Evolutionary conservation across 2,797 vertebrate genomes (phyloP).

Genomic region (Helostoma temminkii): DNA sequence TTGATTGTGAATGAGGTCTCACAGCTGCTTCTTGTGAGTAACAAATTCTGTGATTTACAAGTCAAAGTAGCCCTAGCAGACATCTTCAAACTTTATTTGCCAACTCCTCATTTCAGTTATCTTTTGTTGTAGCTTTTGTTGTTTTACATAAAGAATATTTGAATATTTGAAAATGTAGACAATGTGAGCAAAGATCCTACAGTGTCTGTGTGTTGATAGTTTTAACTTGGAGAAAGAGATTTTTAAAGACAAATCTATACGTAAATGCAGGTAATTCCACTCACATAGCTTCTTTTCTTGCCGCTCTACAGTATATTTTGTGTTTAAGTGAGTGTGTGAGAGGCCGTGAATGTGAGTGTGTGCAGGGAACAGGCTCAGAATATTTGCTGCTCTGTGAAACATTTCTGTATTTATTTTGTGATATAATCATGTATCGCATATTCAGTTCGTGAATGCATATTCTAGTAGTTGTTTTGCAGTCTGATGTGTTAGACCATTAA

Average conservation of each 20-base stretch:
- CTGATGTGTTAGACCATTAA: constrained; percentile 41
- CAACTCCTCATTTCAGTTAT: neutral
- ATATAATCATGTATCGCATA: constrained; percentile 50
- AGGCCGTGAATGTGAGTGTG: constrained; percentile 16
- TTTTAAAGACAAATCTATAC: neutral
- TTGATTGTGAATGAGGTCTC: no score
- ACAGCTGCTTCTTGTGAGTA: neutral
- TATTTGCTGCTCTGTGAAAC: constrained; percentile 60
- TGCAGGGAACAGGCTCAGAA: constrained; percentile 46
- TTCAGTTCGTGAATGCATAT: constrained; percentile 51
- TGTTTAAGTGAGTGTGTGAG: constrained; percentile 29
- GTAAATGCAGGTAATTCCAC: neutral
- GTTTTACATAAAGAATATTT: neutral
- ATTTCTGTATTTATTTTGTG: constrained; percentile 82
- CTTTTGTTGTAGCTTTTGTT: neutral
- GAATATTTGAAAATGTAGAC: neutral
- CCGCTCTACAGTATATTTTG: constrained; percentile 21
- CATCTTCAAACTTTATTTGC: neutral
- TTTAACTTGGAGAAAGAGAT: neutral
- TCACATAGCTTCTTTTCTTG: neutral
- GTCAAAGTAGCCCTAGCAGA: neutral
- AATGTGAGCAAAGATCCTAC: neutral
- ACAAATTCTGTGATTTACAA: neutral
- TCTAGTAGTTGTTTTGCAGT: constrained; percentile 38
- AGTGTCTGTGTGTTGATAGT: neutral